Evolutionary conservation across 2,888 invertebrate species (phyloP).

Genomic region (Calameuta filiformis): DNA sequence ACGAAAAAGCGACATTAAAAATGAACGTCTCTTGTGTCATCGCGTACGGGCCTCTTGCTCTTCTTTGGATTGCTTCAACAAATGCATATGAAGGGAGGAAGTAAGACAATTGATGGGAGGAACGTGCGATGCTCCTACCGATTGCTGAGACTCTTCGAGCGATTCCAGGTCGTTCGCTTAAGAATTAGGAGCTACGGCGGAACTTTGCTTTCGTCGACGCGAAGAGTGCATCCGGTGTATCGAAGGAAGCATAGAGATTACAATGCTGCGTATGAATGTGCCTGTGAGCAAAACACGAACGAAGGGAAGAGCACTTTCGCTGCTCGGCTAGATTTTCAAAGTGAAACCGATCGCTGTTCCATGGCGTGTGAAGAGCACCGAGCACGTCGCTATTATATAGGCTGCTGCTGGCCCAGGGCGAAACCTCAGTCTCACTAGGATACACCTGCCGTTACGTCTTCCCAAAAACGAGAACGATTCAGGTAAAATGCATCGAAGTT

Average conservation of each 20-base stretch:
- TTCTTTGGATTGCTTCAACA: too few species aligned
- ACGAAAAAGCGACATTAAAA: too few species aligned
- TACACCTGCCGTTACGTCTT: background rate
- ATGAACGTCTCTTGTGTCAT: too few species aligned
- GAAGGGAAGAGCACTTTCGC: slow-evolving; percentile 55
- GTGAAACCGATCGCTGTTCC: slow-evolving; percentile 65
- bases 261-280: background rate
- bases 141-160: too few species aligned
- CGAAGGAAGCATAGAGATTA: slow-evolving; percentile 19
- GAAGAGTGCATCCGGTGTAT: slow-evolving; percentile 59
- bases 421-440: slow-evolving; percentile 47
- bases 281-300: slow-evolving; percentile 9
- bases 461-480: background rate
- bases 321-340: slow-evolving; percentile 46
- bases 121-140: too few species aligned
- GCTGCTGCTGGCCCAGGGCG: slow-evolving; percentile 32
- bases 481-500: too few species aligned
- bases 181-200: slow-evolving; percentile 23
- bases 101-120: too few species aligned
- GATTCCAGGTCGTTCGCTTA: background rate
- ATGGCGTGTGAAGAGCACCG: slow-evolving; percentile 50
- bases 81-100: too few species aligned
- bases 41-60: too few species aligned
- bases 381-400: slow-evolving; percentile 53
- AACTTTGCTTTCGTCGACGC: slow-evolving; percentile 39